A percentile compares a stretch with the other conserved stretches of the same genome.
Conservation (phyloP, 2,888 invertebrate species). For the Polylopha cassiicola region DNA sequence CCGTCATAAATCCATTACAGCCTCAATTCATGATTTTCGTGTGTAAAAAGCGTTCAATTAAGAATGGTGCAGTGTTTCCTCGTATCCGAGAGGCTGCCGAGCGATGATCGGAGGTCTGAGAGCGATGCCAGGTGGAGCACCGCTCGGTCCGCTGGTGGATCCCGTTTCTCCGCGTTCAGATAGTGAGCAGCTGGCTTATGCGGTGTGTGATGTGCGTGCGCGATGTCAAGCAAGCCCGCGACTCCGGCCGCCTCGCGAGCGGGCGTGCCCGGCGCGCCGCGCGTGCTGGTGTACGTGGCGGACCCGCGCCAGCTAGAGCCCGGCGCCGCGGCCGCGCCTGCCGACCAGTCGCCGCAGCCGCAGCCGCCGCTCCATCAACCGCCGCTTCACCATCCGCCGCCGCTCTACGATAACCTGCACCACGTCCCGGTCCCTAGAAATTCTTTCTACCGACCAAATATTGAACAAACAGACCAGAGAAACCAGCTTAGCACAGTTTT, state of each 20-base stretch:
- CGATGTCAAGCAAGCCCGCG: constrained; percentile 88
- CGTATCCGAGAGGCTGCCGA: constrained; percentile 48
- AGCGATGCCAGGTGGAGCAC: constrained; percentile 63
- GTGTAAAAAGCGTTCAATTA: constrained; percentile 48
- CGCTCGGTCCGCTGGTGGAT: constrained; percentile 44
- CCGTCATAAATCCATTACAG: constrained; percentile 60
- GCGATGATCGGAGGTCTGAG: constrained; percentile 59
- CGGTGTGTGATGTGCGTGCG: constrained; percentile 84
- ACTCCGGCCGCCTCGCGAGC: constrained; percentile 78
- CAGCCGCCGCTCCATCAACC: constrained; percentile 33
- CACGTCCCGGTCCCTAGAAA: constrained; percentile 44
- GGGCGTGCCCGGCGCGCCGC: constrained; percentile 69
- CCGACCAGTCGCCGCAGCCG: constrained; percentile 40
- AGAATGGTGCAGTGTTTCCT: constrained; percentile 61
- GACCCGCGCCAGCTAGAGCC: constrained; percentile 73
- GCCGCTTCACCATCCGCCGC: constrained; percentile 41
- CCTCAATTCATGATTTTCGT: constrained; percentile 53
- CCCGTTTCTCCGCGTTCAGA: constrained; percentile 57
- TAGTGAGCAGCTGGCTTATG: constrained; percentile 64
- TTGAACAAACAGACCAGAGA: constrained; percentile 45
- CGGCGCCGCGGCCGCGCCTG: constrained; percentile 57
- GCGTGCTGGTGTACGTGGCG: constrained; percentile 75
- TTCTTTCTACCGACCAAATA: constrained; percentile 42
- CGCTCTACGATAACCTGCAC: constrained; percentile 48
- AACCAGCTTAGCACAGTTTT: constrained; percentile 43